Evolutionary conservation across 2,888 invertebrate genomes (phyloP).

Genomic region (Tenthredo mesomela): DNA sequence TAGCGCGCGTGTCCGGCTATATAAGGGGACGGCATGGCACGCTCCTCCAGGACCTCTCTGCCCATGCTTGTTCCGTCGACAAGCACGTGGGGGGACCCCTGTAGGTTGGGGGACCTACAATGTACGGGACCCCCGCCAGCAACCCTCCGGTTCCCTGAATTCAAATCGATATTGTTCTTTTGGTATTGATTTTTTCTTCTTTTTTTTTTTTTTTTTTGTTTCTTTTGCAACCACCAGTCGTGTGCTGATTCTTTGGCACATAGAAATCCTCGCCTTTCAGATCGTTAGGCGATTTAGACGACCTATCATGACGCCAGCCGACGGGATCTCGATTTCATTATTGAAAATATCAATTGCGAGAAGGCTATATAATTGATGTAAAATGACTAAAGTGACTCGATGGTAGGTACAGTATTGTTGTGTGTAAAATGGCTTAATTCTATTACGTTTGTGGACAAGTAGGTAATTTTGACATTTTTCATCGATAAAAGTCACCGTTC

Average conservation of each 20-base stretch:
- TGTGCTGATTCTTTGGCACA: constrained; percentile 25
- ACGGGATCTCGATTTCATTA: not conserved
- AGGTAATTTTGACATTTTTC: constrained; percentile 26
- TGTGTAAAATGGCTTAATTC: not conserved
- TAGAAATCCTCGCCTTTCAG: constrained; percentile 30
- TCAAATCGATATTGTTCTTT: constrained; percentile 60
- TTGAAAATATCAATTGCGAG: constrained; percentile 31
- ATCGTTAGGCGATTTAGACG: constrained; percentile 31
- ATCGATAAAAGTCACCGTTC: constrained; percentile 26
- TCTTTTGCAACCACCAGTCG: constrained; percentile 29
- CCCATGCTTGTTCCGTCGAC: constrained; percentile 45
- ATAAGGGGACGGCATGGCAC: constrained; percentile 58
- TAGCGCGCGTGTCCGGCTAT: constrained; percentile 56
- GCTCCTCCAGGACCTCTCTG: constrained; percentile 52
- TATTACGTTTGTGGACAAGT: not conserved
- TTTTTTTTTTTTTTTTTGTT: constrained; percentile 9
- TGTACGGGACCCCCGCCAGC: constrained; percentile 47
- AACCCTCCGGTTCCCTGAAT: constrained; percentile 54
- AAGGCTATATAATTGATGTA: not conserved
- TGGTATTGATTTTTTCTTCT: constrained; percentile 56
- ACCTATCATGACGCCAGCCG: not conserved
- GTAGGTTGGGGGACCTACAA: constrained; percentile 50
- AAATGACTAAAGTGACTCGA: not conserved
- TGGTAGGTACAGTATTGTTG: not conserved
- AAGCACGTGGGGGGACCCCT: constrained; percentile 55